These are phyloP conservation scores for Amazona guildingii DNA, from an alignment of 2,113 vertebrate species.

Conservation along the genomic window DNA sequence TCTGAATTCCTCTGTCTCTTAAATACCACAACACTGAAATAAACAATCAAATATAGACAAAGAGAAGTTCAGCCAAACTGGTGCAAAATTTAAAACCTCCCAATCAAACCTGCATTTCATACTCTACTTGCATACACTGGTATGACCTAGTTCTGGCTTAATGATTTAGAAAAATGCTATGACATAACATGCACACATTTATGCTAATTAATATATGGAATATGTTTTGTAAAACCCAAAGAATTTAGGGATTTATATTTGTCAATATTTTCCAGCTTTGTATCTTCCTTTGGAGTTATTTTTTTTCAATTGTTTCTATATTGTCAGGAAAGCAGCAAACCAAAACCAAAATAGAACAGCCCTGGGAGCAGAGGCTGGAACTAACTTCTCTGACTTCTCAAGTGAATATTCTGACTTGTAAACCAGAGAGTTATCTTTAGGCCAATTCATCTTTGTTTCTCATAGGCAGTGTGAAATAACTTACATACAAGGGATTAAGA, in stretches of 20 bases:
- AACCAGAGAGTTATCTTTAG: background rate
- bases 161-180: background rate
- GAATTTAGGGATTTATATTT: background rate
- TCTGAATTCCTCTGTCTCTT: background rate
- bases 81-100: background rate
- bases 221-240: background rate
- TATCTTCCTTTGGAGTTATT: background rate
- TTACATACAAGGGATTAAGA: background rate
- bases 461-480: background rate
- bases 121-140: accelerated
- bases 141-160: background rate
- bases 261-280: background rate
- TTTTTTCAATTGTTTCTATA: background rate
- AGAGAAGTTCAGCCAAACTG: background rate
- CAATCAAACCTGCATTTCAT: background rate
- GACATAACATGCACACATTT: background rate
- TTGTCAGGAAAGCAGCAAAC: background rate
- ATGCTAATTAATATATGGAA: background rate
- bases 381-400: background rate
- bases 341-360: background rate
- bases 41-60: background rate
- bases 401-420: background rate
- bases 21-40: background rate
- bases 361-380: background rate
- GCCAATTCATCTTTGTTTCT: background rate